A percentile compares a stretch with the other conserved stretches of the same genome.
Evolutionary conservation across 2,888 invertebrate genomes (phyloP).

Genomic region (Elegia similella): DNA sequence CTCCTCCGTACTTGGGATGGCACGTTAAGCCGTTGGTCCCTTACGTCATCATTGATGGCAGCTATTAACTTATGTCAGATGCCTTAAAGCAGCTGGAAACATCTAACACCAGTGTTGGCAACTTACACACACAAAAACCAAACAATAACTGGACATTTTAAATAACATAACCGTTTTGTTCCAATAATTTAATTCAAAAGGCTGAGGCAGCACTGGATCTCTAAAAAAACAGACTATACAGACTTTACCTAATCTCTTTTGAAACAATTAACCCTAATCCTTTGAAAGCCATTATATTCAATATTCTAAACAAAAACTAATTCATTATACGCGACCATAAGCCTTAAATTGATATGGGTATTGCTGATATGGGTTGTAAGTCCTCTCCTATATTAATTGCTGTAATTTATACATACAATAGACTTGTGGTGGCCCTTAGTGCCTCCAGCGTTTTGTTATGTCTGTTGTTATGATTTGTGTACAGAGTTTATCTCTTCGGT

Average conservation of each 20-base stretch:
- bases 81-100: too few relatives aligned
- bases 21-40: too few relatives aligned
- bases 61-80: too few relatives aligned
- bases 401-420: constrained; percentile 38
- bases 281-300: constrained; percentile 1
- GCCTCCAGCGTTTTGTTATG: constrained; percentile 20
- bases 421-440: constrained; percentile 19
- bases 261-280: background rate
- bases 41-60: too few relatives aligned
- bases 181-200: too few relatives aligned
- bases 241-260: background rate
- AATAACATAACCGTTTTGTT: too few relatives aligned
- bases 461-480: constrained; percentile 22
- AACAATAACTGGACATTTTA: too few relatives aligned
- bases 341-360: constrained; percentile 40
- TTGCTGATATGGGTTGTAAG: constrained; percentile 35
- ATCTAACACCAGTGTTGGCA: too few relatives aligned
- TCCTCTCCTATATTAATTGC: constrained; percentile 41
- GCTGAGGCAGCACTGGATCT: too few relatives aligned
- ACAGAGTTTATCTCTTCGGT: constrained; percentile 4
- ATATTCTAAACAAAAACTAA: constrained; percentile 37
- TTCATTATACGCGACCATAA: constrained; percentile 34
- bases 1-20: too few relatives aligned
- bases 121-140: too few relatives aligned
- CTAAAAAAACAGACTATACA: background rate